Conservation (phyloP, 2,113 vertebrate genomes). For the rabbit (Oryctolagus cuniculus) region DNA sequence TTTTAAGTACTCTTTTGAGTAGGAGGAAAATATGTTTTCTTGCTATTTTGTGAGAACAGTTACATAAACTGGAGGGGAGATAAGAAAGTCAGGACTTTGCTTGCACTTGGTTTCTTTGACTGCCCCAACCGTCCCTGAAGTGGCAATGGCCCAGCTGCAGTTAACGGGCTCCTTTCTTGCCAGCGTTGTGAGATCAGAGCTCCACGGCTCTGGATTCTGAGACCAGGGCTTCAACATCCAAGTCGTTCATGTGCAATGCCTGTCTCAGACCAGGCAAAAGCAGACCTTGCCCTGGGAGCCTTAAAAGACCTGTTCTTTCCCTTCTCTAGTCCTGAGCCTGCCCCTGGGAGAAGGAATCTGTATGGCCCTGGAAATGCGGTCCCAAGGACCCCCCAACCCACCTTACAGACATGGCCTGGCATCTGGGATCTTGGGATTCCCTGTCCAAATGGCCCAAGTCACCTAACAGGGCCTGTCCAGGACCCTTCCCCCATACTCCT, state of each 20-base stretch:
- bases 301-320: too few relatives aligned
- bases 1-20: neutral
- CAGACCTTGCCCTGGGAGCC: neutral
- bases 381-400: neutral
- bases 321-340: neutral
- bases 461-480: neutral
- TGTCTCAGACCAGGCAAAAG: neutral
- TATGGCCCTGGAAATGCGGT: neutral
- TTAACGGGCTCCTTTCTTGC: neutral
- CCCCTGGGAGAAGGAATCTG: neutral
- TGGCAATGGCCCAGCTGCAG: neutral
- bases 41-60: neutral
- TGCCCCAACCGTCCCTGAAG: neutral
- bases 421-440: neutral
- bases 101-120: neutral
- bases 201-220: neutral
- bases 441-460: neutral
- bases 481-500: neutral
- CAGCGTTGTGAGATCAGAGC: fast-evolving
- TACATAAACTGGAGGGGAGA: neutral
- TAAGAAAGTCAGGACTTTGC: neutral
- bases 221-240: neutral
- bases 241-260: neutral
- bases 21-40: neutral
- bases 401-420: neutral